Base-by-base conservation (phyloP, 2,113 vertebrate species). In the Python bivittatus region DNA sequence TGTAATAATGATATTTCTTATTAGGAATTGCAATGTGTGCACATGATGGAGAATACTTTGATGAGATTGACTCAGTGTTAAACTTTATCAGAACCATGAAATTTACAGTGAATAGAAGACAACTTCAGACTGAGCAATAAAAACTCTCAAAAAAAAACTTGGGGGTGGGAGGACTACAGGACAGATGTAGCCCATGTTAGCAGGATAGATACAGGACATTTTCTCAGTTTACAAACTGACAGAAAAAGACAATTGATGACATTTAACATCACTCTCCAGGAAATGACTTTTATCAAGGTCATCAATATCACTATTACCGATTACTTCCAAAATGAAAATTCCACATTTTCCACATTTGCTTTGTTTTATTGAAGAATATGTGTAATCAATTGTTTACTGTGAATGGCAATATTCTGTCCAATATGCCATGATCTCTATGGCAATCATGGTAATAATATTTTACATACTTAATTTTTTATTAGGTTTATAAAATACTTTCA, bases 131-230 rank as follows among this genome's bases (percentile, higher is more conserved):
- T 93, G 94, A 93, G 93, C 92, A 94, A 94, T 95, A 95, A 96
- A 96, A 95, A 96, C 96, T 96, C 96, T 96, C 93, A 93, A 93
- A 95, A 95, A n/a, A 94, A 94, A 96, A 95, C 92, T 87, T 92
- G 94, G 48, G 48, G 48, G 7, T 48, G 48, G 48, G 5, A 92
- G 94, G 93, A 91, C 92, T 90, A 94, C 95, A 93, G 48, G 95
- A 95, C 96, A 97, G 96, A 93, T 96, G 95, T 96, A 97, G 96
- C 94, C 29, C 6, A 68, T 93, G 94, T 94, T 94, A 96, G 94
- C 4, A 61, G 89, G 72, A 84, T 88, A 88, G 93, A 93, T 90
- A 89, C 29, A 95, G 94, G 94, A 91, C 95, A 96, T 85, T 93
- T 97, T 94, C 94, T 56, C 92, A 94, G 93, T 95, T 95, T 95